Base-by-base conservation (phyloP, 2,113 vertebrate species). In the Colaptes auratus region DNA sequence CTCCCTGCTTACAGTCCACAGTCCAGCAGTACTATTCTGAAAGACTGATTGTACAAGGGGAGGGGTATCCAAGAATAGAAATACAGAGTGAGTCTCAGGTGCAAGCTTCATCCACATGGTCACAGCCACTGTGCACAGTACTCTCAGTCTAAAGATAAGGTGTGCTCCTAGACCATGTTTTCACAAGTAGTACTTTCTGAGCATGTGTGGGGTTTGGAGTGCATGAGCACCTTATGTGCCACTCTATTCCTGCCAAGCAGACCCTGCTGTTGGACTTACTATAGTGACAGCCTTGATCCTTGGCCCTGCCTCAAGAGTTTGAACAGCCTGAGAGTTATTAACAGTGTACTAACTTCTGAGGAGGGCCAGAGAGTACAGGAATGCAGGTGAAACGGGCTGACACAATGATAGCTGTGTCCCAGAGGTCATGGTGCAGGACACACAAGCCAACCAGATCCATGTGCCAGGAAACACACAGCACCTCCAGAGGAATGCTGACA, bases 341-440 rank as follows among this genome's bases (percentile, higher is more conserved):
- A 30, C 10, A 50, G 39, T 4, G 2, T 33, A 27, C 31, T 61
- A 44, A 24, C 19, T 39, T 15, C 31, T 0, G 3, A 61, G 59
- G 33, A 67, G 39, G 21, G 15, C 25, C 33, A 73, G 11, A 39
- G 44, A 44, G 52, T 17, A 55, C 12, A 73, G 60, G 9, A 46
- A 14, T 9, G 31, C 0, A 0, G 13, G 31, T 30, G 30, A 52
- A 56, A 19, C 20, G 23, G 31, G 31, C 31, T 69, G 50, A 44
- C 23, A 25, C 2, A 5, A 18, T 0, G 2, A 44, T 2, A 69
- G 18, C 33, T 44, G 39, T 13, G 33, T 80, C 12, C 39, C 4
- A 3, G 33, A 79, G 18, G 24, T 24, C 15, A 21, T 3, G 9
- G 36, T 64, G 36, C 44, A 74, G 56, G 8, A 21, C 15, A 2